Conservation (phyloP, 1,140 invertebrate species). For the Whitmania pigra region DNA sequence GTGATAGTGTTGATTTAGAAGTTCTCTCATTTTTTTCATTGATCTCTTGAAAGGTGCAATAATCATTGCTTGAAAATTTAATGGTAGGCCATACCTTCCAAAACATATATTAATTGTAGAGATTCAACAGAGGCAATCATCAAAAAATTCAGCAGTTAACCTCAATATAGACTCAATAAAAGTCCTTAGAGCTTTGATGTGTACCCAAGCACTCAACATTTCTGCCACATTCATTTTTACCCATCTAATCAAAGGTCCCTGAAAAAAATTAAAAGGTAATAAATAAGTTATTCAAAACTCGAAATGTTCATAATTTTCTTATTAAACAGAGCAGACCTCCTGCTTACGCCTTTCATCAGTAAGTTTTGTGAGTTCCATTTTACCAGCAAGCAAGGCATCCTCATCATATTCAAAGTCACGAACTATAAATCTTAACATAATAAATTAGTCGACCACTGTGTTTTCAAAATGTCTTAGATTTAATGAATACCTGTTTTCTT, state of each 20-base stretch:
- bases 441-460: background rate
- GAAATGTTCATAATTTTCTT: background rate
- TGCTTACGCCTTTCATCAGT: constrained; percentile 97
- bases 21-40: constrained; percentile 74
- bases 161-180: constrained; percentile 97
- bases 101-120: background rate
- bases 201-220: constrained; percentile 95
- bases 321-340: constrained; percentile 52
- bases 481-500: constrained; percentile 70
- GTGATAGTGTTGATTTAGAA: constrained; percentile 78
- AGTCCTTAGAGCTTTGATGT: constrained; percentile 91
- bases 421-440: constrained; percentile 63
- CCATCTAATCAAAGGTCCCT: constrained; percentile 91
- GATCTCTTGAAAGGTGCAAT: constrained; percentile 84
- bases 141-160: constrained; percentile 43
- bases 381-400: constrained; percentile 84
- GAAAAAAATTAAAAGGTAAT: background rate
- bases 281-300: background rate
- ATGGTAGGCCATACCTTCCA: constrained; percentile 73
- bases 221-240: constrained; percentile 98
- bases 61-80: constrained; percentile 93
- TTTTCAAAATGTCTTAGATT: background rate
- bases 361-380: constrained; percentile 90
- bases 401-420: constrained; percentile 97
- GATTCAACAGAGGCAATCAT: no score